Conservation (phyloP, 2,113 vertebrate species). For the Columbina picui region DNA sequence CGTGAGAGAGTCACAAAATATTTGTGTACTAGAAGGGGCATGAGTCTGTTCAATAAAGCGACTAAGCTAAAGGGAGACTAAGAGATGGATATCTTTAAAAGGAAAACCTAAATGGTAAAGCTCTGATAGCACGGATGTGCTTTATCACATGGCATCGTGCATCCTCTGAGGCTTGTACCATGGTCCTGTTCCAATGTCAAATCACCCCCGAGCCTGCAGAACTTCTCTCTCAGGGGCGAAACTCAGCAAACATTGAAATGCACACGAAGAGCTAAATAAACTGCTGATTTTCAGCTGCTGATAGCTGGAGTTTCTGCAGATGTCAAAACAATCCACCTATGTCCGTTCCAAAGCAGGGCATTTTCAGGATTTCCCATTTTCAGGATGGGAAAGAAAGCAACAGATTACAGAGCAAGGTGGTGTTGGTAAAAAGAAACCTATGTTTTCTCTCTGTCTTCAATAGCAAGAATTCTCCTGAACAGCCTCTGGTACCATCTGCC, state of each 20-base stretch:
- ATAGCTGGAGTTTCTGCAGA: not conserved
- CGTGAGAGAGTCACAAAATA: fast-evolving
- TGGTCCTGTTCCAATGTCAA: not conserved
- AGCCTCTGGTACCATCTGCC: not conserved
- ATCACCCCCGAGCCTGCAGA: not conserved
- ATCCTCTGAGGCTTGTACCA: not conserved
- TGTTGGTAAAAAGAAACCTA: not conserved
- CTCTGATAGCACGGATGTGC: not conserved
- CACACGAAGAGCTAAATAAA: not conserved
- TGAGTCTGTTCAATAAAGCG: not conserved
- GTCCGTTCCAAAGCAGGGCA: not conserved
- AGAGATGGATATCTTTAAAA: not conserved
- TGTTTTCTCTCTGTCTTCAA: not conserved
- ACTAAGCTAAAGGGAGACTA: not conserved
- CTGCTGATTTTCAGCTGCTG: not conserved
- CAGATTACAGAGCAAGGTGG: not conserved
- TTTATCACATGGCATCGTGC: not conserved
- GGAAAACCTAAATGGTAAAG: not conserved
- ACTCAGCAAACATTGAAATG: not conserved
- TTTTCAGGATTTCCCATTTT: not conserved
- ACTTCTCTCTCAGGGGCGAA: not conserved
- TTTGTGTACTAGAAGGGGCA: not conserved
- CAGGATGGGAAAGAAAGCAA: not conserved
- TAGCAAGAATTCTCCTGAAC: not conserved
- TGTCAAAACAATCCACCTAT: not conserved